phyloP scores from a whole-genome alignment of 1,140 invertebrate genomes.

The Drosophila repletoides region DNA sequence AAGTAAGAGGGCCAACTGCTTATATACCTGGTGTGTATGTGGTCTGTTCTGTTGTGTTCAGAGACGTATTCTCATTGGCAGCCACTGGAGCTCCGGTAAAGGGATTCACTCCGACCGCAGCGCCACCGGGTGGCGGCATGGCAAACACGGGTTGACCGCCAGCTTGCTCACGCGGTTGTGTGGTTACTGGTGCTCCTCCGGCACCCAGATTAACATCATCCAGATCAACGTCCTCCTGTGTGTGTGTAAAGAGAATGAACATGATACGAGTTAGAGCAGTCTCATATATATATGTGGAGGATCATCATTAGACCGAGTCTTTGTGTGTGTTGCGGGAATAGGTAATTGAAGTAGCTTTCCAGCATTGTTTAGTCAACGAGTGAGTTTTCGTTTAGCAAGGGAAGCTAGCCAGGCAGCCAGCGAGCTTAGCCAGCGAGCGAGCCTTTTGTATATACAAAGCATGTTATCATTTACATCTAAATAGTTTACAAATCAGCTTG shows the following conservation, averaged over 20 bases:
- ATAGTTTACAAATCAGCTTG: constrained; percentile 14
- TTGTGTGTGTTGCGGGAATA: not conserved
- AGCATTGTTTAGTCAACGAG: constrained; percentile 68
- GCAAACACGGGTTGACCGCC: constrained; percentile 82
- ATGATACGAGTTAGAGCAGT: too few species aligned
- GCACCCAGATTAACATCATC: constrained; percentile 75
- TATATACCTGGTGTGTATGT: constrained; percentile 84
- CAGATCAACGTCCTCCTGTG: constrained; percentile 83
- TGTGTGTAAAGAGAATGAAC: too few species aligned
- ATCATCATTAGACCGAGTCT: too few species aligned
- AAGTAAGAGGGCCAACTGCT: constrained; percentile 27
- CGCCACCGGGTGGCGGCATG: constrained; percentile 81
- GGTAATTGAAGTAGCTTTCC: constrained; percentile 10
- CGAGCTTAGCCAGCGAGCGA: constrained; percentile 8
- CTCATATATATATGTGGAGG: too few species aligned
- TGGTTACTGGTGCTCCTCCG: constrained; percentile 80
- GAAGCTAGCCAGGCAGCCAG: too few species aligned
- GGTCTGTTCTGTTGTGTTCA: constrained; percentile 84
- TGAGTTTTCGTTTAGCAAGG: constrained; percentile 30
- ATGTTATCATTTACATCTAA: not conserved
- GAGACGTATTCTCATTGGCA: constrained; percentile 83
- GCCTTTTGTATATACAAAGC: constrained; percentile 38
- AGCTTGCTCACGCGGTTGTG: constrained; percentile 81
- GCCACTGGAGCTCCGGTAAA: constrained; percentile 78
- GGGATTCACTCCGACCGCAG: constrained; percentile 77